These are phyloP conservation scores for Cyprinodon diabolis DNA, from an alignment of 2,797 vertebrate genomes.

Conservation along the genomic window DNA sequence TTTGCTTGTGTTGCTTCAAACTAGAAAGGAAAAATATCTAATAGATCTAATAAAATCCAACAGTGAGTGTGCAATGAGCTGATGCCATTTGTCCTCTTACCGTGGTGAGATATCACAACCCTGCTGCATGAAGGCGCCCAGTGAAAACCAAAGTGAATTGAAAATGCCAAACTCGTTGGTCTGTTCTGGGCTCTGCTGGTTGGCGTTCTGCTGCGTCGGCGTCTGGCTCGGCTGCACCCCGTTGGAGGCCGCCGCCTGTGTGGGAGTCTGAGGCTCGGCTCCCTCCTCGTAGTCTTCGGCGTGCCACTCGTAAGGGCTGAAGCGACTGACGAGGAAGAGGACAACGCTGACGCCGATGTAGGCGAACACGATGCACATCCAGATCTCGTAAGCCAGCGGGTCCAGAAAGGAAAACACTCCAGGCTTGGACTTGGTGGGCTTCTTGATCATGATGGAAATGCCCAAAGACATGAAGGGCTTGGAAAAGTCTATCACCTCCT, in stretches of 20 bases:
- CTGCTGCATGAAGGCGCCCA: conserved; percentile 99
- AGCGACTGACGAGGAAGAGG: conserved; percentile 97
- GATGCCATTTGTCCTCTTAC: conserved; percentile 70
- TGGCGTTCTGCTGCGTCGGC: conserved; percentile 78
- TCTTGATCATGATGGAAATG: conserved; percentile 99
- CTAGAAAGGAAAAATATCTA: neutral
- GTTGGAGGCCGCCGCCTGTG: conserved; percentile 71
- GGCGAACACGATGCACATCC: conserved; percentile 99
- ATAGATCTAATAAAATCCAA: conserved; percentile 37
- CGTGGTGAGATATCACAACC: conserved; percentile 99
- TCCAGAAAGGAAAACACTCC: conserved; percentile 99
- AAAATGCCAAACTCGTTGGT: conserved; percentile 99
- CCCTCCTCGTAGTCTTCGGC: conserved; percentile 94
- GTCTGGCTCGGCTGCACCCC: conserved; percentile 76
- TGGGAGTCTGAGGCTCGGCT: conserved; percentile 82
- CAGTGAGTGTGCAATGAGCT: conserved; percentile 11
- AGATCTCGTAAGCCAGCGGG: conserved; percentile 98
- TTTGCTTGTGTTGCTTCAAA: neutral
- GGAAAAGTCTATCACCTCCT: conserved; percentile 99
- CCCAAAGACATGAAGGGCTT: conserved; percentile 99
- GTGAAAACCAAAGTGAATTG: conserved; percentile 98
- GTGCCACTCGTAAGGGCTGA: conserved; percentile 99
- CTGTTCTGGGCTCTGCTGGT: conserved; percentile 87
- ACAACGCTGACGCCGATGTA: conserved; percentile 99
- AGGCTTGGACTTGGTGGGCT: conserved; percentile 98